Conservation (phyloP, 1,140 invertebrate genomes). For the Drosophila navojoa region DNA sequence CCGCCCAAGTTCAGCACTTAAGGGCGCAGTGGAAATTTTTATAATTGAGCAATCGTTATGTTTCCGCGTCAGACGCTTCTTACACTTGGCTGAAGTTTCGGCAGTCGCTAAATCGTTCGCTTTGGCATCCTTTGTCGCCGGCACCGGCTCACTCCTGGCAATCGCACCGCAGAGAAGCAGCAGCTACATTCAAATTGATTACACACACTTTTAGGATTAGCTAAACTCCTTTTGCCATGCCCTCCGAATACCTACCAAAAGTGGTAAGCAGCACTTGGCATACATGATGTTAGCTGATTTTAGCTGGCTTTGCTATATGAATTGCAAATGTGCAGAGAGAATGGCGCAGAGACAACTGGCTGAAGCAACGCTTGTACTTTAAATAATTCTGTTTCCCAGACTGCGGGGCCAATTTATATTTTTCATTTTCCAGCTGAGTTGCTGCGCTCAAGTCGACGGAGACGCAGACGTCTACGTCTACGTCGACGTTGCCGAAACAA, state of each 20-base stretch:
- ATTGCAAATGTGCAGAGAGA: conserved; percentile 17
- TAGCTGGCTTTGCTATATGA: background rate
- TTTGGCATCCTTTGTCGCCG: conserved; percentile 33
- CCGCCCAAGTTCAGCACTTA: conserved; percentile 71
- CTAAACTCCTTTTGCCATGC: background rate
- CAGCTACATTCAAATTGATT: conserved; percentile 26
- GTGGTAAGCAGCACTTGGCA: conserved; percentile 39
- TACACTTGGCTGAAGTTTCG: conserved; percentile 71
- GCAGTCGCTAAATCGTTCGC: conserved; percentile 59
- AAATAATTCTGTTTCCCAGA: conserved; percentile 82
- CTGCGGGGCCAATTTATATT: conserved; percentile 80
- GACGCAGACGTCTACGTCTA: background rate
- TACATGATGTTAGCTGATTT: conserved; percentile 17
- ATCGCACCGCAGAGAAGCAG: conserved; percentile 23
- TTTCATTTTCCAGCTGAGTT: conserved; percentile 84
- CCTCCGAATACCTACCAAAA: conserved; percentile 52
- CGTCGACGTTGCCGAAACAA: conserved; percentile 55
- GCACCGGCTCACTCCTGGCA: conserved; percentile 32
- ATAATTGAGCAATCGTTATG: background rate
- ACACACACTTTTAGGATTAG: conserved; percentile 10
- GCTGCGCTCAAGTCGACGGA: conserved; percentile 62
- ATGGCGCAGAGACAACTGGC: conserved; percentile 58
- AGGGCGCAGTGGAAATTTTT: background rate
- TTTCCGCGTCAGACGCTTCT: conserved; percentile 10
- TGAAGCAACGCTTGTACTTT: conserved; percentile 64